Evolutionary conservation across 2,888 invertebrate genomes (phyloP).

Genomic region (Fissipunctia ypsillon): DNA sequence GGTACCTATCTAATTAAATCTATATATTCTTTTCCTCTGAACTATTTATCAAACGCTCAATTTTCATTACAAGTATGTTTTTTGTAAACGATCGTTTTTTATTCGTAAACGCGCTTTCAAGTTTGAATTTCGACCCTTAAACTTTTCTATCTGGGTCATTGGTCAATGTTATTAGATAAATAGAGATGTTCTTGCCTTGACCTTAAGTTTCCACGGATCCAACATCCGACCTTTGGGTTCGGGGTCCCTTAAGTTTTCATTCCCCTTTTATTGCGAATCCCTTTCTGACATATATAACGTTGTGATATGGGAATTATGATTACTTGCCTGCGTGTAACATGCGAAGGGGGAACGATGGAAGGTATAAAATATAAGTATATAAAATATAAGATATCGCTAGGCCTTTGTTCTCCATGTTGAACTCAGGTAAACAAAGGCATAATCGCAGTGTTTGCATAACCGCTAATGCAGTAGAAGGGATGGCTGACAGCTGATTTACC

Average conservation of each 20-base stretch:
- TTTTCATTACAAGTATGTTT: background rate
- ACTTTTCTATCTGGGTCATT: conserved; percentile 50
- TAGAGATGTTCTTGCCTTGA: conserved; percentile 29
- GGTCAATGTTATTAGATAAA: conserved; percentile 53
- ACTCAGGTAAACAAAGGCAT: conserved; percentile 29
- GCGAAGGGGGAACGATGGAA: conserved; percentile 21
- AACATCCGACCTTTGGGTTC: conserved; percentile 30
- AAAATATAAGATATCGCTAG: conserved; percentile 8
- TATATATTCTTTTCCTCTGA: background rate
- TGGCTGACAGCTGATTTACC: background rate
- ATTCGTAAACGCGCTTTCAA: conserved; percentile 16
- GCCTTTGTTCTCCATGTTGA: conserved; percentile 40
- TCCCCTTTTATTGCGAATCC: conserved; percentile 45
- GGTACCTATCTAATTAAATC: background rate
- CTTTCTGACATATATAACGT: conserved; percentile 44
- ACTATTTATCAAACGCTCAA: background rate
- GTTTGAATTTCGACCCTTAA: conserved; percentile 48
- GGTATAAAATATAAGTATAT: conserved; percentile 21
- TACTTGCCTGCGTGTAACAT: conserved; percentile 40
- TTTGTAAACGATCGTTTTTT: conserved; percentile 5
- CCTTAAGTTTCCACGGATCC: conserved; percentile 31
- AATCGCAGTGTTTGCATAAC: conserved; percentile 20
- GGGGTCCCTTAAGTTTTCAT: conserved; percentile 47
- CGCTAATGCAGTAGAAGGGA: conserved; percentile 8
- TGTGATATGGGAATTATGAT: conserved; percentile 55